phyloP scores from a whole-genome alignment of 2,797 vertebrate genomes.

The Neoniphon sammara region DNA sequence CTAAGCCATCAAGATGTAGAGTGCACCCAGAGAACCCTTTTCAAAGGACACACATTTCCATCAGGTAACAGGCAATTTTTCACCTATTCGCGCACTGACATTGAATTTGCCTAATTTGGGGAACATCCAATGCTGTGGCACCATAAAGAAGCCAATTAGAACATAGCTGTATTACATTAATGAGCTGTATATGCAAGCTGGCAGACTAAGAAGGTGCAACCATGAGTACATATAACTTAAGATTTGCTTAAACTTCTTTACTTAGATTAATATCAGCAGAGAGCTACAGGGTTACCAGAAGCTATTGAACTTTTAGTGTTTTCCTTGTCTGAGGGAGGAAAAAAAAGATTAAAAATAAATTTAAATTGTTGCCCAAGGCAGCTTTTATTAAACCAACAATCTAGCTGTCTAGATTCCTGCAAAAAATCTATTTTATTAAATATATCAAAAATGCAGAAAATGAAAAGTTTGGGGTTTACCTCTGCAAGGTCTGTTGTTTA shows the following conservation, averaged over 20 bases:
- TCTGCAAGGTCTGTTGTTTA: background rate
- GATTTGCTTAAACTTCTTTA: background rate
- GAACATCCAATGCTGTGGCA: background rate
- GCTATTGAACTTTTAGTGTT: background rate
- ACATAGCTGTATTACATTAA: conserved; percentile 3
- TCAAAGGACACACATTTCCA: background rate
- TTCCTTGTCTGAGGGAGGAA: conserved; percentile 11
- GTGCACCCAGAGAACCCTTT: background rate
- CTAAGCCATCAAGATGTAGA: background rate
- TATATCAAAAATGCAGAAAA: background rate
- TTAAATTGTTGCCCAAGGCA: background rate
- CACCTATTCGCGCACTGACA: background rate
- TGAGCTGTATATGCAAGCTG: conserved; percentile 8
- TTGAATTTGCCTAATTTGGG: background rate
- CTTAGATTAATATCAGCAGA: background rate
- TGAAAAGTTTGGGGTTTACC: background rate
- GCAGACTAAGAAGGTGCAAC: conserved; percentile 9
- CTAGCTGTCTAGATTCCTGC: background rate
- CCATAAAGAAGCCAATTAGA: conserved; percentile 16
- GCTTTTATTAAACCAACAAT: conserved; percentile 12
- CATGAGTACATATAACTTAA: background rate
- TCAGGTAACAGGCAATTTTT: background rate
- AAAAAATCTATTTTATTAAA: background rate
- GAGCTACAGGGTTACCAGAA: background rate
- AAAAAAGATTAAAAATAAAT: conserved; percentile 2